Conservation (phyloP, 2,888 invertebrate species). For the Cyaniris semiargus region DNA sequence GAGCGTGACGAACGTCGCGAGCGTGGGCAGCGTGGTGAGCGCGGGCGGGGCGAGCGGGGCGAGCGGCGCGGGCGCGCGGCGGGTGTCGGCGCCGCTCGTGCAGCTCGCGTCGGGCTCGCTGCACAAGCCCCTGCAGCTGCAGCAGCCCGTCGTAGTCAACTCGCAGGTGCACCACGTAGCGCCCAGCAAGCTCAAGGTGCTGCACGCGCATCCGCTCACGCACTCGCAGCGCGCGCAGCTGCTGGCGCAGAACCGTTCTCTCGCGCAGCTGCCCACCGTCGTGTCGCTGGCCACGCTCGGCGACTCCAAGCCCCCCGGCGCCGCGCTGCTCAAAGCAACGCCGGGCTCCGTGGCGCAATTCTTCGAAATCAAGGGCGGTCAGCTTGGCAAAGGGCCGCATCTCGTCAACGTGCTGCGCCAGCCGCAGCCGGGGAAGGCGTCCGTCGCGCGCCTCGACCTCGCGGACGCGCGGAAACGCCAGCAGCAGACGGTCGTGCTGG, state of each 20-base stretch:
- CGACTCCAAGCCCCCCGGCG: slow-evolving; percentile 50
- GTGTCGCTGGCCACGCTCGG: slow-evolving; percentile 63
- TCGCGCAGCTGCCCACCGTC: slow-evolving; percentile 57
- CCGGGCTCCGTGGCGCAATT: slow-evolving; percentile 65
- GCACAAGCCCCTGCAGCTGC: slow-evolving; percentile 53
- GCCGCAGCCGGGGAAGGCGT: slow-evolving; percentile 58
- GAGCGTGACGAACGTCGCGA: slow-evolving; percentile 44
- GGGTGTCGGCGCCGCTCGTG: slow-evolving; percentile 49
- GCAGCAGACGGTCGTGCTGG: slow-evolving; percentile 45
- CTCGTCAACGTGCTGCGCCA: slow-evolving; percentile 68
- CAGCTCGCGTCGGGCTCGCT: slow-evolving; percentile 46
- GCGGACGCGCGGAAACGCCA: slow-evolving; percentile 57
- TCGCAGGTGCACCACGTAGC: slow-evolving; percentile 58
- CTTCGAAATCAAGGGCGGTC: slow-evolving; percentile 69
- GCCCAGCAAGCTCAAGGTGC: slow-evolving; percentile 62
- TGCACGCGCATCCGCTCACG: slow-evolving; percentile 67
- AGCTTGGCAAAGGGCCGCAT: slow-evolving; percentile 66
- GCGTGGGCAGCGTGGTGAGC: slow-evolving; percentile 42
- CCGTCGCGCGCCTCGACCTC: slow-evolving; percentile 54
- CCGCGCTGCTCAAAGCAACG: slow-evolving; percentile 58
- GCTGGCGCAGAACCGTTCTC: slow-evolving; percentile 55
- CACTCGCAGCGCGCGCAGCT: slow-evolving; percentile 61
- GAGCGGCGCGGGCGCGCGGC: slow-evolving; percentile 47
- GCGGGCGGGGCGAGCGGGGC: slow-evolving; percentile 45
- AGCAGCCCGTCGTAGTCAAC: slow-evolving; percentile 53